Evolutionary conservation across 2,113 vertebrate genomes (phyloP).

Genomic region (Entelurus aequoreus): DNA sequence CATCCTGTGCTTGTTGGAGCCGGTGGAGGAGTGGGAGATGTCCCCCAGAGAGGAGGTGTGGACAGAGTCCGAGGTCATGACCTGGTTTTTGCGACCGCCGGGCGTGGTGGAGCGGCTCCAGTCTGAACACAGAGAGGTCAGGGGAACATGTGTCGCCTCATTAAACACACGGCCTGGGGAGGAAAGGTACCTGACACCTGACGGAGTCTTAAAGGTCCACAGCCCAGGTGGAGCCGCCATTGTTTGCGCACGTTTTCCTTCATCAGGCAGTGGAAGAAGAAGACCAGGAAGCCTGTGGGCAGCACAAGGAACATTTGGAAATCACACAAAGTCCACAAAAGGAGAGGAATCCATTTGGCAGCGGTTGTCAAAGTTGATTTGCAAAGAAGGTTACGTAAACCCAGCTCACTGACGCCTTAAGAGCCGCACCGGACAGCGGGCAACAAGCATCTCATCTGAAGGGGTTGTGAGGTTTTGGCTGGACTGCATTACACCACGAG

Average conservation of each 20-base stretch:
- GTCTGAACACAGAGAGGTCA: constrained; percentile 54
- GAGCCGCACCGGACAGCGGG: too few relatives aligned
- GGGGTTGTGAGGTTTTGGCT: too few relatives aligned
- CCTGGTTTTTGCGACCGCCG: constrained; percentile 32
- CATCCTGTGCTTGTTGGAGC: background rate
- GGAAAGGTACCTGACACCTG: constrained; percentile 45
- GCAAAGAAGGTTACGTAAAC: too few relatives aligned
- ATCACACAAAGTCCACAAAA: too few relatives aligned
- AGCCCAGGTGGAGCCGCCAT: constrained; percentile 76
- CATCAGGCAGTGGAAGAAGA: constrained; percentile 85
- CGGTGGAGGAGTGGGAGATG: constrained; percentile 45
- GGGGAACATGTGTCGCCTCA: background rate
- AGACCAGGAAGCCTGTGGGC: constrained; percentile 80
- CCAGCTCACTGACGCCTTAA: too few relatives aligned
- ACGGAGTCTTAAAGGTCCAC: constrained; percentile 55
- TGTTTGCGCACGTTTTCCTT: constrained; percentile 83
- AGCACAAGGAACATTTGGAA: background rate
- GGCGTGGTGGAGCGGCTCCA: constrained; percentile 59
- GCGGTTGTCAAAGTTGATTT: too few relatives aligned
- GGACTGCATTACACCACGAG: too few relatives aligned
- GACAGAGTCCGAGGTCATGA: constrained; percentile 51
- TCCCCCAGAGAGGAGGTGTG: constrained; percentile 62
- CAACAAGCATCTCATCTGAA: too few relatives aligned
- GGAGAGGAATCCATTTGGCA: too few relatives aligned
- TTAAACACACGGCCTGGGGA: background rate